Evolutionary conservation across 2,888 invertebrate genomes (phyloP), one percentile per base, ranked within the genome.

Genomic region (Gordius sp.): DNA sequence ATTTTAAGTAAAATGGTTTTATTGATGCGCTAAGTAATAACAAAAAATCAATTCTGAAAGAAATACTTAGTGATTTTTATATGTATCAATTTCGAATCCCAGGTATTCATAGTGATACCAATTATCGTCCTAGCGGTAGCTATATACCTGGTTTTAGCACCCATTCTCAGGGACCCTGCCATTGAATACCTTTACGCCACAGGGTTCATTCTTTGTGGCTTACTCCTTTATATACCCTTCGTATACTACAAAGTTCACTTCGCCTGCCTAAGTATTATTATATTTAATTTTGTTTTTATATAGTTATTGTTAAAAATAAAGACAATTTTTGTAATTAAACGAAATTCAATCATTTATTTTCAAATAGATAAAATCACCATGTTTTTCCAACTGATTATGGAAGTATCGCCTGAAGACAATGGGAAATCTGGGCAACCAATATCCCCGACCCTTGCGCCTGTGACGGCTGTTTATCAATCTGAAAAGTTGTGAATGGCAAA

Each of bases 191-290:
- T 54, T 16, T 54, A 54, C 20, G 55, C 55, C 8, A 25, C 27
- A 13, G 4, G 8, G 4, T 54, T 54, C 55, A 54, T 54, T 16
- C 13, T 56, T 28, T 25, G 59, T 27, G 47, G 41, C n/a, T 13
- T 57, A 54, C n/a, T 47, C 20, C 16, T 28, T 18, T 27, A 59
- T 20, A 41, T 54, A 41, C 41, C n/a, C 16, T 13, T 56, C 55
- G 27, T 23, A n/a, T 20, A n/a, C 26, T 8, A 41, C 57, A 54
- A 24, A 27, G 20, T 60, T 24, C 55, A 54, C 27, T 18, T 54
- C 18, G 8, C 59, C 8, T 59, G 23, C 24, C 13, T 60, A 18
- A 57, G 53, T n/a, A 54, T 26, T 16, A 23, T 16, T 23, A 20
- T 16, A 16, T 47, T 33, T 33, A 33, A 13, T 13, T 33, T 33